Evolutionary conservation across 64 coral and sea anemone genomes (phyloP).

Genomic region (Montipora efflorescens): DNA sequence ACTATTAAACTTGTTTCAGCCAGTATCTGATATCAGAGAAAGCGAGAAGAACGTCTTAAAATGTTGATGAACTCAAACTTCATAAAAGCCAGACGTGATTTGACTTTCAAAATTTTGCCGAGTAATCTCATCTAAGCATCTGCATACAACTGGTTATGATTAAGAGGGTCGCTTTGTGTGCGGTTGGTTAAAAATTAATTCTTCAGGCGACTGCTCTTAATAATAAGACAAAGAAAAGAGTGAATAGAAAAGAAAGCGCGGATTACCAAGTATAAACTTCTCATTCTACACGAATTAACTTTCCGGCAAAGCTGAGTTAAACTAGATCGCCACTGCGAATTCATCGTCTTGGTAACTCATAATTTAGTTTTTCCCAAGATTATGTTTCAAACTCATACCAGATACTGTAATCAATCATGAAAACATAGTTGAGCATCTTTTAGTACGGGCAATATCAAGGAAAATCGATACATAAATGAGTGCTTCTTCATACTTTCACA

Average conservation of each 20-base stretch:
- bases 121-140: conserved; percentile 28
- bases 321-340: no score
- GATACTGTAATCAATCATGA: no score
- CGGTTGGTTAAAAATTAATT: conserved; percentile 6
- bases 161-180: conserved; percentile 24
- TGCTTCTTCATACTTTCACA: no score
- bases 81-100: neutral
- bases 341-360: no score
- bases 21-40: no score
- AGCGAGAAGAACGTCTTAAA: conserved; percentile 5
- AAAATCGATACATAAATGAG: no score
- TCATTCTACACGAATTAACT: conserved; percentile 37
- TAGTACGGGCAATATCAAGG: no score
- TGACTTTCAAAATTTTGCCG: neutral
- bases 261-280: conserved; percentile 2
- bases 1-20: no score
- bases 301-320: neutral
- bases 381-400: no score
- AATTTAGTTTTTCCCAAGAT: no score
- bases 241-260: neutral
- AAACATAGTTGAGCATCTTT: no score
- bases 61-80: conserved; percentile 16
- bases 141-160: conserved; percentile 31
- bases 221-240: neutral
- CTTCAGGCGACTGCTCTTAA: conserved; percentile 22